Evolutionary conservation across 2,888 invertebrate genomes (phyloP), one percentile per base, ranked within the genome.

Genomic region (Philereme vetulata): DNA sequence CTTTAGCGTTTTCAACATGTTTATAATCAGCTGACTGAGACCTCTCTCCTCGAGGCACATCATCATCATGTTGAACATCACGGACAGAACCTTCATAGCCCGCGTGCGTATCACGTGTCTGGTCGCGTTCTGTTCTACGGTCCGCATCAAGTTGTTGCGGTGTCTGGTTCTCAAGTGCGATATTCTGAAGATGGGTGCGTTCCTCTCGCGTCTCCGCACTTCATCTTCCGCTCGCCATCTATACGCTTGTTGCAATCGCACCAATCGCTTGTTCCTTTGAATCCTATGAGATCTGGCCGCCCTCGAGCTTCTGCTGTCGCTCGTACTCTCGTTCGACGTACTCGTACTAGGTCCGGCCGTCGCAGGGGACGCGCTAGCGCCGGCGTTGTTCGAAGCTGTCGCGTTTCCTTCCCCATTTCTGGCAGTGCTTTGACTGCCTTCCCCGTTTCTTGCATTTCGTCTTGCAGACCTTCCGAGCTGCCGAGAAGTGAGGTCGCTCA

Each of bases 41-140:
- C 91, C 91, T 42, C 85, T 80, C 66, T 90, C 90, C 65, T 92
- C 91, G 36, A 92, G 78, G 64, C 93, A 92, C 85, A 88, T 87
- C 91, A 93, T 92, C 92, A 93, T 92, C 84, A 91, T 90, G 66
- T 91, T 90, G 66, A 93, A 92, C 90, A 93, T 90, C 4, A 90
- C 85, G n/a, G 92, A 90, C 21, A 93, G 72, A 1, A 93, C 89
- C 72, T 90, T 89, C 88, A 90, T 90, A 10, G 92, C 92, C 55
- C 92, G 80, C 85, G 90, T 87, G n/a, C 92, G 86, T 62, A 93
- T 88, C 71, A 89, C 89, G 69, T 90, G 89, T 55, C 90, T 80
- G 4, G 90, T 92, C 21, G 88, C 85, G 66, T 85, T 87, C 36
- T 90, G 84, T 76, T 90, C 90, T 53, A 90, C 77, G 2, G 84